Base-by-base conservation (phyloP, 2,113 vertebrate species). In the Crotalus tigris region DNA sequence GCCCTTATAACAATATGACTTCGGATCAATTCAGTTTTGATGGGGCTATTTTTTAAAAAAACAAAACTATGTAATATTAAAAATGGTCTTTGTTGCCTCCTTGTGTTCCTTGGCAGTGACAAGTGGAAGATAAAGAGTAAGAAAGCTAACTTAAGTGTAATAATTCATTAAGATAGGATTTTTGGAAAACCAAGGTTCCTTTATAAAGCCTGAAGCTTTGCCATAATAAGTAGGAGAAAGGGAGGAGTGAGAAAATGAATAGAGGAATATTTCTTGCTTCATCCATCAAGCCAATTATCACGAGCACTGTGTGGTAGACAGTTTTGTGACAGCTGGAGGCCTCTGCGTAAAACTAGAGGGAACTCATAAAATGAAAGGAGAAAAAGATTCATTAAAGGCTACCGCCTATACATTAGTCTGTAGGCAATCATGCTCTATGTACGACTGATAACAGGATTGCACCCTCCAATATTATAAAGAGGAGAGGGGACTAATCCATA, bases 261-360 rank as follows among this genome's bases (percentile, higher is more conserved):
- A 57, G 93, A 7, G 90, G 39, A 92, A 91, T 1, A 39, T 88
- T 85, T 95, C 33, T 44, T 57, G 90, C 13, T 12, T 94, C 94
- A 94, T 90, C 64, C 0, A 0, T 46, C 51, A 94, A 58, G 86
- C 21, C 39, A 88, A 92, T 93, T 94, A 91, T 91, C 91, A 92
- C 90, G 91, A 92, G 87, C 89, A 29, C 64, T 29, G 23, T 91
- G n/a, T 87, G 92, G 58, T 51, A 75, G 85, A 87, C 85, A 93
- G 53, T 85, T 87, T 89, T 15, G 13, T 57, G 44, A 15, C 88
- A 93, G 90, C 53, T 95, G 87, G n/a, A n/a, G 24, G 49, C 54
- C 54, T 44, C 24, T 58, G 23, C 23, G 39, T 12, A 39, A 55
- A 57, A 57, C n/a, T 55, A 23, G 54, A 89, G 39, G 10, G 19